phyloP scores from a whole-genome alignment of 2,797 vertebrate genomes.

The Potorous gilbertii region DNA sequence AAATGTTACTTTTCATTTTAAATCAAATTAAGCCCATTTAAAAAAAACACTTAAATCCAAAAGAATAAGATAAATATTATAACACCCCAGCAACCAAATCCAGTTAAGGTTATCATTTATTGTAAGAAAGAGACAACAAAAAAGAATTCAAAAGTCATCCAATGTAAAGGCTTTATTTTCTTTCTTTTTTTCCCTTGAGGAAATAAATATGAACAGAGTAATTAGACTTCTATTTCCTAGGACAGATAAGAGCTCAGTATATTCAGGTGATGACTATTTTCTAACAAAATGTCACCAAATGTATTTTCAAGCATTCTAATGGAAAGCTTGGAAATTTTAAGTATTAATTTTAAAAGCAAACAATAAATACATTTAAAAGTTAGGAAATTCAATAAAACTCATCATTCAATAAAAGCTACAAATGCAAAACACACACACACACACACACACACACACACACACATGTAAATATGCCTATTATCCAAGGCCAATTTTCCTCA shows the following conservation, averaged over 20 bases:
- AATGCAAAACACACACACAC: constrained; percentile 9
- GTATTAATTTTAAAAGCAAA: constrained; percentile 10
- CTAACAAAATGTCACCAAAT: constrained; percentile 34
- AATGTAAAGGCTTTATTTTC: not conserved
- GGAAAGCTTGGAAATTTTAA: constrained; percentile 52
- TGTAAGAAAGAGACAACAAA: constrained; percentile 27
- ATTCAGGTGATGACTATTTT: constrained; percentile 50
- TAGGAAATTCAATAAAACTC: constrained; percentile 42
- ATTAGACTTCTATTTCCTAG: not conserved
- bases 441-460: constrained; percentile 29
- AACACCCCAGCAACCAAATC: constrained; percentile 36
- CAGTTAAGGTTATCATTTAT: constrained; percentile 46
- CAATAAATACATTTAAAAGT: constrained; percentile 44
- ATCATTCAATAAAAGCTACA: not conserved
- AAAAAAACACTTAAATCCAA: constrained; percentile 43
- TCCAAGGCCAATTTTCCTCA: not conserved
- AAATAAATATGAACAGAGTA: not conserved
- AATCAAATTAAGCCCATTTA: constrained; percentile 64
- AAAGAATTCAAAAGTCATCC: not conserved
- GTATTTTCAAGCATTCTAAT: constrained; percentile 42
- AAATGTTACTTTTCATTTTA: constrained; percentile 56
- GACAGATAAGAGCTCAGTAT: constrained; percentile 48
- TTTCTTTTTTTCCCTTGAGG: constrained; percentile 30
- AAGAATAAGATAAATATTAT: constrained; percentile 65
- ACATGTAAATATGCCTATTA: not conserved